Base-by-base conservation (phyloP, 2,797 vertebrate genomes). In the Scomberomorus guttatus region DNA sequence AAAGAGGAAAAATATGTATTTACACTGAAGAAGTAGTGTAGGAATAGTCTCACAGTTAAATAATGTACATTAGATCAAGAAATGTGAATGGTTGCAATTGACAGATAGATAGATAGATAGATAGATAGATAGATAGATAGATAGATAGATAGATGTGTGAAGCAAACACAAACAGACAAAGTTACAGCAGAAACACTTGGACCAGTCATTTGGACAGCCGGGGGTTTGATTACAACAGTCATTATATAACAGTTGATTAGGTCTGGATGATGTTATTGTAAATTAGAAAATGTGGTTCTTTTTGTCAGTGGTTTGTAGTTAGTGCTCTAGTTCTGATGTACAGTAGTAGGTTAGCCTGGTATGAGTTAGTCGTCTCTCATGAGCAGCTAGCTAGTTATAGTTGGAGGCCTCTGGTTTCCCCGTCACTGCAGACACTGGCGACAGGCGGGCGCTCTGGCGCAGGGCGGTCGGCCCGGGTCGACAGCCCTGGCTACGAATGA, bases 161-260 rank as follows among this genome's bases (percentile, higher is more conserved):
- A 37, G 22, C 46, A 52, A 39, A 78, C 75, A 63, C 71, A 64
- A 32, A 83, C 78, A 81, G 55, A 84, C 32, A 84, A n/a, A 75
- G 52, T 39, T 74, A 77, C 74, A 88, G 77, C 70, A 89, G 79
- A 79, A 83, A 67, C 29, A 75, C 72, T 80, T 59, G 73, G 85
- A 91, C 71, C 87, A 92, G 93, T 94, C 94, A 95, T 95, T 94
- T 95, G 93, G 93, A 94, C 94, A 95, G 94, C 93, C 93, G 81
- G 90, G 92, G 86, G 72, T 86, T 91, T 79, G 79, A 89, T 89
- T 82, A 86, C 64, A 86, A 88, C 86, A 91, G 51, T 79, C 65
- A 82, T 64, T 81, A 48, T 37, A 71, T 63, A 81, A 73, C 74
- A 89, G 82, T 79, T 83, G 78, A 94, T 93, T 89, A 91, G 67